Evolutionary conservation across 1,140 invertebrate genomes (phyloP), one percentile per base, ranked within the genome.

Genomic region (Neotoxoptera formosana): DNA sequence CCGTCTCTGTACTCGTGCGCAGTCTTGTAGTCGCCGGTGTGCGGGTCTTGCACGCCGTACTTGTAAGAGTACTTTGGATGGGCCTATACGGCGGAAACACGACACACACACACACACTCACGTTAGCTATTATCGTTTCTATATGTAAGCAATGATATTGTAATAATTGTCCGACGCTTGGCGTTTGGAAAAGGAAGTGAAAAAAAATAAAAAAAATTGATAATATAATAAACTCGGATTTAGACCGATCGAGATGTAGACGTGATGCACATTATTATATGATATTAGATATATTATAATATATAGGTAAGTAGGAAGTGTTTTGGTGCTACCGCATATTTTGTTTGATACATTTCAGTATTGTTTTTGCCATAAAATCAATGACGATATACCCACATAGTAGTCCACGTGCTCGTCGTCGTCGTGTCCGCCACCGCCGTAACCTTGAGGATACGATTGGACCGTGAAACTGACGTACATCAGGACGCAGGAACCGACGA

Each of bases 21-120:
- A 51, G 90, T 93, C 90, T 94, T 94, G 51, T 93, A 93, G 94
- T 97, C 97, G 1, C 97, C 97, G 0, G 97, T 97, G 36, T 96
- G 95, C 86, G 96, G 96, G 95, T 97, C 97, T 89, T 97, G 96
- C 14, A 97, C 97, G 25, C 96, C 97, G 94, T 97, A 97, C 93
- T 96, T 96, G 94, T 96, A 97, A 21, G 96, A 95, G 94, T 97
- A 97, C 94, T 96, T 96, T 0, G 97, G 96, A 94, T 96, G 96
- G 51, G 96, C 96, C 95, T 96, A n/a, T n/a, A n/a, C n/a, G n/a
- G 93, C 7, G 6, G 94, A 95, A 95, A 90, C n/a, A 91, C 2
- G 17, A 23, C 60, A 30, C 30, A 60, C 53, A 56, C 25, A 67
- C 30, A n/a, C 60, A 67, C 30, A 67, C 30, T n/a, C 60, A 4